Evolutionary conservation across 2,888 invertebrate genomes (phyloP).

Genomic region (Alcis repandata): DNA sequence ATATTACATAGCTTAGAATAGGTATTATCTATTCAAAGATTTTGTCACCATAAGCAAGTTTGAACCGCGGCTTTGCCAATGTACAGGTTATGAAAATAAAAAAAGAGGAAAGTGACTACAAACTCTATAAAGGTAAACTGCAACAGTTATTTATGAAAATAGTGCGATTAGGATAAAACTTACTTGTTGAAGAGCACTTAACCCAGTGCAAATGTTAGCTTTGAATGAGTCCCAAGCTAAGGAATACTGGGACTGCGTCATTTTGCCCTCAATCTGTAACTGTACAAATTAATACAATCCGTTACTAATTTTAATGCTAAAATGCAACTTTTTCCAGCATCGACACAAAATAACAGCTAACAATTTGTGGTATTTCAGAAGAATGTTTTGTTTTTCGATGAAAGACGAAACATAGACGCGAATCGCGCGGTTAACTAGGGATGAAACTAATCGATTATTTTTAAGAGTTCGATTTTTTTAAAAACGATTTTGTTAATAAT

Average conservation of each 20-base stretch:
- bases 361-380: neutral
- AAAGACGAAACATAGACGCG: neutral
- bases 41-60: too few relatives aligned
- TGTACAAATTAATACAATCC: neutral
- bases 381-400: neutral
- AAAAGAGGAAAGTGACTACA: neutral
- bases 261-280: conserved; percentile 11
- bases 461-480: too few relatives aligned
- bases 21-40: neutral
- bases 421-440: too few relatives aligned
- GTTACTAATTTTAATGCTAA: neutral
- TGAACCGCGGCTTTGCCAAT: too few relatives aligned
- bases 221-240: conserved; percentile 79
- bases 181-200: conserved; percentile 81
- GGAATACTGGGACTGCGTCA: conserved; percentile 65
- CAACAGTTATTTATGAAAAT: neutral
- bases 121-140: too few relatives aligned
- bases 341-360: neutral
- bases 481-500: too few relatives aligned
- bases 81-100: neutral
- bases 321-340: neutral
- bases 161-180: neutral
- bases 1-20: neutral
- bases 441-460: too few relatives aligned
- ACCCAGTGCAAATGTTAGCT: conserved; percentile 74